Conservation (phyloP, 1,140 invertebrate species). For the Scaptomyza graminum region DNA sequence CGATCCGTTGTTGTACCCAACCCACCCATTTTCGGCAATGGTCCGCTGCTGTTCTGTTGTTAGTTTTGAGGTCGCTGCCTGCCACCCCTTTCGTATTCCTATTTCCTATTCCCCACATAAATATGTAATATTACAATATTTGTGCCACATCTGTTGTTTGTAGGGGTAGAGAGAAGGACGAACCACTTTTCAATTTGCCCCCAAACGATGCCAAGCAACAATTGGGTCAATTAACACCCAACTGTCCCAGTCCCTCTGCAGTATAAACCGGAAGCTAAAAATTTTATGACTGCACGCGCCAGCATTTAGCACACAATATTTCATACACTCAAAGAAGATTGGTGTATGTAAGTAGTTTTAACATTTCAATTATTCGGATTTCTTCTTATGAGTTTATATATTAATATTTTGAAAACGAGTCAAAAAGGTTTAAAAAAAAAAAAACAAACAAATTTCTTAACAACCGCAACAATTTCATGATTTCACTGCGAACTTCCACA, state of each 20-base stretch:
- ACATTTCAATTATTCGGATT: no score
- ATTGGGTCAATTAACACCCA: slow-evolving; percentile 74
- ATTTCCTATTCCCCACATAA: slow-evolving; percentile 7
- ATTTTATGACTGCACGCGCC: slow-evolving; percentile 43
- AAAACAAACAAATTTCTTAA: no score
- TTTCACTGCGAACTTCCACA: no score
- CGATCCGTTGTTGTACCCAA: not conserved
- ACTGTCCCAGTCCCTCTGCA: slow-evolving; percentile 1
- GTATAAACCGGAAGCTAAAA: slow-evolving; percentile 21
- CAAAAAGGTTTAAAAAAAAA: no score
- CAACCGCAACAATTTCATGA: no score
- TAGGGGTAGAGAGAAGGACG: not conserved
- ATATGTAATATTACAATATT: slow-evolving; percentile 33
- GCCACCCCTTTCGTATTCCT: not conserved
- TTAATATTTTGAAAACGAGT: no score
- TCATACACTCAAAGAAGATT: not conserved
- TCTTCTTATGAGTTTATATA: no score
- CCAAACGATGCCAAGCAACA: slow-evolving; percentile 17
- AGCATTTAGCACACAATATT: slow-evolving; percentile 9
- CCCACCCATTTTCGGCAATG: slow-evolving; percentile 50
- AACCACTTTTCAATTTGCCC: slow-evolving; percentile 15
- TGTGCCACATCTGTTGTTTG: slow-evolving; percentile 22
- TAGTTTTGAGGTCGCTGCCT: not conserved
- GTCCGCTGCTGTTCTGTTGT: slow-evolving; percentile 11
- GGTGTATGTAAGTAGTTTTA: no score